phyloP scores from a whole-genome alignment of 2,113 vertebrate genomes.

The Nanorana parkeri region DNA sequence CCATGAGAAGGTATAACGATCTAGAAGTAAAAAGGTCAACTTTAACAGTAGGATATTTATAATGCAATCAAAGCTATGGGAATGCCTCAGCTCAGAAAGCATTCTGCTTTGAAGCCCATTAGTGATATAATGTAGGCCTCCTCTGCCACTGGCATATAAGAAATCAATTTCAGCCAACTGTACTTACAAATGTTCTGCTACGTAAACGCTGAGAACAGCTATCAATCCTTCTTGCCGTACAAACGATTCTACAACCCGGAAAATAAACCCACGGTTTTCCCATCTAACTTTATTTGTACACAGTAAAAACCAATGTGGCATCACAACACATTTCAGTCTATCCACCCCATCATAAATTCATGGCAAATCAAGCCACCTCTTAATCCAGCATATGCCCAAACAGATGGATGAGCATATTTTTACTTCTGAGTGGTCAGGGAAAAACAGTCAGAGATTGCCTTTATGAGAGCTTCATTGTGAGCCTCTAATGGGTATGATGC shows the following conservation, averaged over 20 bases:
- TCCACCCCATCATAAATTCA: conserved; percentile 50
- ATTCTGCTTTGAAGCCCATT: conserved; percentile 25
- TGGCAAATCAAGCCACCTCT: conserved; percentile 22
- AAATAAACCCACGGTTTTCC: conserved; percentile 40
- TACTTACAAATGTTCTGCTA: conserved; percentile 50
- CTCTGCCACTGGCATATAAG: conserved; percentile 41
- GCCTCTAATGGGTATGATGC: neutral
- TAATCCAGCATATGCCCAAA: conserved; percentile 37
- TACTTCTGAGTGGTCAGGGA: conserved; percentile 32
- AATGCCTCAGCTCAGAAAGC: conserved; percentile 10
- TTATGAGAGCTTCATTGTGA: no score
- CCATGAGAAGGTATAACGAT: neutral
- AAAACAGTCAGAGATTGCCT: neutral
- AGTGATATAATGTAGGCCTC: conserved; percentile 28
- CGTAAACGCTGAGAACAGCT: conserved; percentile 49
- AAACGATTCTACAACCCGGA: conserved; percentile 41
- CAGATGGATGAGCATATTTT: conserved; percentile 44
- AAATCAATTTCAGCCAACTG: conserved; percentile 45
- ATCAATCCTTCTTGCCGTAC: conserved; percentile 48
- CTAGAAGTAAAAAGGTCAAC: conserved; percentile 2
- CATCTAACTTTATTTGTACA: conserved; percentile 52
- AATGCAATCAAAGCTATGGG: conserved; percentile 9
- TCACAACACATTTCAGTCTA: conserved; percentile 23
- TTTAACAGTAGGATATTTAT: conserved; percentile 30
- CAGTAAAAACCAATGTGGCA: conserved; percentile 52